A percentile compares a stretch with the other conserved stretches of the same genome.
Conservation (phyloP, 2,888 invertebrate species). For the Aleiodes leptofemur region DNA sequence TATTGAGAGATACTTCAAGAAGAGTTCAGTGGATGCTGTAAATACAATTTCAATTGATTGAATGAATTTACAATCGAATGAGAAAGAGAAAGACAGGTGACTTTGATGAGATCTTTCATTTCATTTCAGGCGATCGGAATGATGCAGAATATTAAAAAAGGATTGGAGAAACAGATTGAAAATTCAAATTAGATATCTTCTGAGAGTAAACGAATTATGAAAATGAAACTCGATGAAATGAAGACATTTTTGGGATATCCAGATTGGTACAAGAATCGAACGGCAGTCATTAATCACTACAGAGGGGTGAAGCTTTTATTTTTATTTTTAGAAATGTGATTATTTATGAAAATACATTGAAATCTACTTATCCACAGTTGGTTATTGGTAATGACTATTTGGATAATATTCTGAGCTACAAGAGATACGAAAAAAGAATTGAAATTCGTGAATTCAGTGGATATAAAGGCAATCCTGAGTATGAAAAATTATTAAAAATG, state of each 20-base stretch:
- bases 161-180: conserved; percentile 76
- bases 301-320: conserved; percentile 69
- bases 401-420: conserved; percentile 70
- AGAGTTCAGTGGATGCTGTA: conserved; percentile 41
- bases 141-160: conserved; percentile 76
- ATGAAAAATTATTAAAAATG: too few relatives aligned
- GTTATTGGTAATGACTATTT: conserved; percentile 49
- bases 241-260: conserved; percentile 78
- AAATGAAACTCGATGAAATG: conserved; percentile 64
- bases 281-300: conserved; percentile 76
- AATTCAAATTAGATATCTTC: conserved; percentile 53
- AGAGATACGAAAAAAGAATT: not conserved
- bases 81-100: not conserved
- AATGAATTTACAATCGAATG: too few relatives aligned
- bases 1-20: conserved; percentile 44
- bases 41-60: not conserved
- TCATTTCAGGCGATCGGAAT: conserved; percentile 73
- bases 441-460: not conserved
- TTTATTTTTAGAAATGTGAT: too few relatives aligned
- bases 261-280: conserved; percentile 77
- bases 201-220: not conserved
- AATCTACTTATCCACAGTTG: conserved; percentile 26
- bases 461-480: not conserved
- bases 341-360: too few relatives aligned
- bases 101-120: not conserved